Conservation (phyloP, 2,888 invertebrate genomes). For the Volucella bombylans region DNA sequence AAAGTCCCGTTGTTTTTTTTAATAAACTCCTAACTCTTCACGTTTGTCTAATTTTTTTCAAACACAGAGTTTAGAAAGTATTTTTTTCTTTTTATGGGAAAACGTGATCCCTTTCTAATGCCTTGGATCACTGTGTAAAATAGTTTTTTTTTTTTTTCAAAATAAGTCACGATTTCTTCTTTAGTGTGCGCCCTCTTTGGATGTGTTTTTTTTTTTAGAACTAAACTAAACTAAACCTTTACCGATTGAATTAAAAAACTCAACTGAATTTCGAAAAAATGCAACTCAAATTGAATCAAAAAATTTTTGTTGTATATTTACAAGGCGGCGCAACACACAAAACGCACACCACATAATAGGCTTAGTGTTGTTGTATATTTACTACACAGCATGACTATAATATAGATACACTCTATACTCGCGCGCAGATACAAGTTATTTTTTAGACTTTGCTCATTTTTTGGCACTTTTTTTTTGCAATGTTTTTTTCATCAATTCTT, state of each 20-base stretch:
- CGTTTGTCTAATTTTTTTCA: slow-evolving; percentile 31
- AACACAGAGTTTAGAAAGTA: slow-evolving; percentile 3
- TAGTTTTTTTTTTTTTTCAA: slow-evolving; percentile 7
- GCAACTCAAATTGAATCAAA: slow-evolving; percentile 81
- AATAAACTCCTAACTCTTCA: slow-evolving; percentile 2
- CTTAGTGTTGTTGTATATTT: slow-evolving; percentile 71
- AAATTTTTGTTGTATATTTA: slow-evolving; percentile 75
- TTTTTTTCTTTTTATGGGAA: neutral
- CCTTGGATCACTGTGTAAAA: neutral
- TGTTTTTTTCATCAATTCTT: too few species aligned
- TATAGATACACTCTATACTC: slow-evolving; percentile 68
- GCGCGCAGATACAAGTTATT: slow-evolving; percentile 73
- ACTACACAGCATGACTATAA: slow-evolving; percentile 60
- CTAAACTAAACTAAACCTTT: slow-evolving; percentile 80
- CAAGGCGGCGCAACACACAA: slow-evolving; percentile 68
- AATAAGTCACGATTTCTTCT: slow-evolving; percentile 14
- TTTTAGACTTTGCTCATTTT: slow-evolving; percentile 73
- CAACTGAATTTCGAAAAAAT: slow-evolving; percentile 82
- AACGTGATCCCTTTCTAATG: neutral
- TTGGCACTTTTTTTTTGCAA: slow-evolving; percentile 65
- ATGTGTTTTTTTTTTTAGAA: slow-evolving; percentile 73
- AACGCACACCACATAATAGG: slow-evolving; percentile 74
- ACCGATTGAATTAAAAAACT: slow-evolving; percentile 83
- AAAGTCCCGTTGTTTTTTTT: neutral
- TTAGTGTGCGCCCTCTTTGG: slow-evolving; percentile 6